These are phyloP conservation scores for Caenorhabditis virilis DNA, from an alignment of 2,888 invertebrate species.

Conservation along the genomic window DNA sequence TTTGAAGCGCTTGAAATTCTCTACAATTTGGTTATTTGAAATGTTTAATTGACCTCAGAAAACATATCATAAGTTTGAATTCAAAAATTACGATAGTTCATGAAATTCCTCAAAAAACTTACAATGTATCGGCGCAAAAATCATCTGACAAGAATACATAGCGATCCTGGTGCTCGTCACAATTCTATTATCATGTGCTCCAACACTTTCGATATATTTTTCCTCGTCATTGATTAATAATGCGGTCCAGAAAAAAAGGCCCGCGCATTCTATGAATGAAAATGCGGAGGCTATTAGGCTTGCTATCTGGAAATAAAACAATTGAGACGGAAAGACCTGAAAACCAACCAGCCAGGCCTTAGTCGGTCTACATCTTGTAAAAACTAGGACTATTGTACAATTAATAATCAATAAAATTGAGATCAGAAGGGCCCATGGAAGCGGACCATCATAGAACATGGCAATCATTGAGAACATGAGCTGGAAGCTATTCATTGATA, in stretches of 20 bases:
- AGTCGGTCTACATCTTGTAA: slow-evolving; percentile 55
- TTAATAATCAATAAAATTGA: slow-evolving; percentile 58
- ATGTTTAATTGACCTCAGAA: no score
- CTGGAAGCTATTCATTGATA: slow-evolving; percentile 43
- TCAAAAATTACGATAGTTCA: no score
- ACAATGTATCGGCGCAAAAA: slow-evolving; percentile 66
- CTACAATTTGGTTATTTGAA: no score
- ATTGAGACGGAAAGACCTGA: background rate
- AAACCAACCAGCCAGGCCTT: slow-evolving; percentile 54
- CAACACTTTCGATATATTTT: slow-evolving; percentile 43
- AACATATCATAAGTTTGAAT: no score
- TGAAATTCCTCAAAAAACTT: background rate
- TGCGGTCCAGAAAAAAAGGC: slow-evolving; percentile 65
- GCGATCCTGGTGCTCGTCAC: slow-evolving; percentile 66
- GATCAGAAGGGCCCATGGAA: slow-evolving; percentile 47
- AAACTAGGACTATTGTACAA: slow-evolving; percentile 53
- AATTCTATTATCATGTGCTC: slow-evolving; percentile 59
- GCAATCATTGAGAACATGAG: slow-evolving; percentile 63
- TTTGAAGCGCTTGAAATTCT: no score
- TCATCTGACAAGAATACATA: slow-evolving; percentile 65
- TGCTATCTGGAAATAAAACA: slow-evolving; percentile 49
- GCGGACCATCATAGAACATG: slow-evolving; percentile 66
- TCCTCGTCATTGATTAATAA: slow-evolving; percentile 58
- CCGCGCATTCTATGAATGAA: slow-evolving; percentile 58
- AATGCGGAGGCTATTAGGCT: slow-evolving; percentile 53